Percentiles rank a stretch among this genome's conserved stretches.
phyloP scores from a whole-genome alignment of 2,113 vertebrate species.

The Sapayoa aenigma region DNA sequence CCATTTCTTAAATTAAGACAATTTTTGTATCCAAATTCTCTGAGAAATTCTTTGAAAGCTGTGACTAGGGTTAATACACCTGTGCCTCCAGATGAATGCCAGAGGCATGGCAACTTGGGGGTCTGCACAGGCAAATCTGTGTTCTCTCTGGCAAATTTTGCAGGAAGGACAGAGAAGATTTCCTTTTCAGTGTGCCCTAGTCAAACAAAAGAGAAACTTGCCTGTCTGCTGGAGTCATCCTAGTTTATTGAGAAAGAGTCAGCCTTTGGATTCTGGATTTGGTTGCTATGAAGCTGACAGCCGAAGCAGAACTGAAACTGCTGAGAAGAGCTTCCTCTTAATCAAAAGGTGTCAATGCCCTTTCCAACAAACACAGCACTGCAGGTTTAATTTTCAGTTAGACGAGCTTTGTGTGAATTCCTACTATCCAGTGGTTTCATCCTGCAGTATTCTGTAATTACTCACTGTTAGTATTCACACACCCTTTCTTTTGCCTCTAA shows the following conservation, averaged over 20 bases:
- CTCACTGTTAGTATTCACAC: neutral
- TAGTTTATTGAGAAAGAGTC: neutral
- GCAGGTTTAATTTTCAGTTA: neutral
- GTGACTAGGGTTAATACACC: neutral
- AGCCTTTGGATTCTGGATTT: neutral
- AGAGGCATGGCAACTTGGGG: fast-evolving
- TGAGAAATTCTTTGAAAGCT: neutral
- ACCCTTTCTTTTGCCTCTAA: neutral
- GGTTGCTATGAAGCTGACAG: neutral
- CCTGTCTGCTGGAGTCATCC: neutral
- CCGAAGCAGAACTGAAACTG: slow-evolving; percentile 45
- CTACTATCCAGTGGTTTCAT: neutral
- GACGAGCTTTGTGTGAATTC: neutral
- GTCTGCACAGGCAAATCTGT: neutral
- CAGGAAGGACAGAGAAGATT: neutral
- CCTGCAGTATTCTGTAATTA: neutral
- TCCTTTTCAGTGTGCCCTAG: neutral
- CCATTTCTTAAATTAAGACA: neutral
- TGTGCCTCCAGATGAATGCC: neutral
- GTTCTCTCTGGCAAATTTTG: neutral
- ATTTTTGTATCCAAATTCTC: neutral
- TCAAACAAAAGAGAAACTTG: neutral
- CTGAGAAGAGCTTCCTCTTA: neutral
- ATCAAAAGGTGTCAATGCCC: neutral
- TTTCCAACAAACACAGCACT: neutral